Conservation (phyloP, 2,888 invertebrate species). For the Beris morrisii region DNA sequence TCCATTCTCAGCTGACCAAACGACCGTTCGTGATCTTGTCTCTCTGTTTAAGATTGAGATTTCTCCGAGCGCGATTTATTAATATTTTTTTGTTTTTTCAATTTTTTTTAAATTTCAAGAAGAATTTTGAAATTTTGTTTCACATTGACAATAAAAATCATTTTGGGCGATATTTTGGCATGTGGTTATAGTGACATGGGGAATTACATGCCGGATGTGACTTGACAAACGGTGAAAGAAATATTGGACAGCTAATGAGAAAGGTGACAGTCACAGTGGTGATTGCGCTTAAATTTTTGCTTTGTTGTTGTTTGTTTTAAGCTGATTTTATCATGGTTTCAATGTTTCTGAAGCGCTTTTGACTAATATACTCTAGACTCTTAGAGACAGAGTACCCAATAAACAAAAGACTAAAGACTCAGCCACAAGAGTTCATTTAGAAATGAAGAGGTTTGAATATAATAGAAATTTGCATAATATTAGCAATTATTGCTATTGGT, state of each 20-base stretch:
- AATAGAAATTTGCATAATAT: too few relatives aligned
- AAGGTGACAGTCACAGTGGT: slow-evolving; percentile 1
- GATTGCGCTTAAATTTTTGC: too few relatives aligned
- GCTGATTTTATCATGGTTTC: too few relatives aligned
- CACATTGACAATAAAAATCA: slow-evolving; percentile 15
- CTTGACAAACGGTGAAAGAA: slow-evolving; percentile 21
- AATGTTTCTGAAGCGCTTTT: too few relatives aligned
- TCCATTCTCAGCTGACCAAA: slow-evolving; percentile 2
- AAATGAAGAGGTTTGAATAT: too few relatives aligned
- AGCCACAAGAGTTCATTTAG: too few relatives aligned
- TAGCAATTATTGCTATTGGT: too few relatives aligned
- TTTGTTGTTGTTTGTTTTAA: too few relatives aligned
- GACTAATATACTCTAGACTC: too few relatives aligned
- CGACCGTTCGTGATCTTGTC: not conserved
- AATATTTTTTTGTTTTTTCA: not conserved
- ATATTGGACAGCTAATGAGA: slow-evolving; percentile 16
- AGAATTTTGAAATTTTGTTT: slow-evolving; percentile 16
- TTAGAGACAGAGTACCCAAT: too few relatives aligned
- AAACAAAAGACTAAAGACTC: too few relatives aligned
- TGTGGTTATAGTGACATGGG: slow-evolving; percentile 18
- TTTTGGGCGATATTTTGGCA: slow-evolving; percentile 19
- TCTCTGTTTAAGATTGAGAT: not conserved
- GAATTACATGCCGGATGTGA: slow-evolving; percentile 25
- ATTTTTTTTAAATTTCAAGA: slow-evolving; percentile 3
- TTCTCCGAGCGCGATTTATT: not conserved